These are phyloP conservation scores for Pterophyllum scalare DNA, from an alignment of 2,113 vertebrate species.

Conservation along the genomic window DNA sequence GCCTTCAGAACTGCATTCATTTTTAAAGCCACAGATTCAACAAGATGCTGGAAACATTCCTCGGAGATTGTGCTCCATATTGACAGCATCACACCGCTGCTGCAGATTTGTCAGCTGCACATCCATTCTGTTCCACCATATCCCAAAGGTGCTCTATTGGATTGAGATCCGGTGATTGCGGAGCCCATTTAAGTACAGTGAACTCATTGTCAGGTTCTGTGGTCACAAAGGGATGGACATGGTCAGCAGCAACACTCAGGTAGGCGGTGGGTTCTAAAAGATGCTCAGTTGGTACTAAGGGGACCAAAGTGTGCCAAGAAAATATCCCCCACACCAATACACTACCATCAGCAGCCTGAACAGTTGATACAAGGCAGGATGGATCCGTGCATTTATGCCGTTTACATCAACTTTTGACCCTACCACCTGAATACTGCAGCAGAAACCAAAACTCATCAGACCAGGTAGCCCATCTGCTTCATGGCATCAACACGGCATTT, in stretches of 20 bases:
- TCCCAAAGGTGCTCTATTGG: background rate
- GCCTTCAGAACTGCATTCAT: background rate
- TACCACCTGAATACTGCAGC: background rate
- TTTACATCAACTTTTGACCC: background rate
- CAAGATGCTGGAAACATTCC: background rate
- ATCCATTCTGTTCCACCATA: background rate
- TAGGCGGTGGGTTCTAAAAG: background rate
- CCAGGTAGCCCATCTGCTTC: background rate
- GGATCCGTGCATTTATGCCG: background rate
- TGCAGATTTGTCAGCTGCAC: background rate
- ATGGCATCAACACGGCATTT: background rate
- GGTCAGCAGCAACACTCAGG: background rate
- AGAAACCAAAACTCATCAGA: background rate
- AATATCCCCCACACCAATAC: background rate
- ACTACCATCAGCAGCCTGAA: background rate
- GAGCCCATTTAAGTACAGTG: background rate
- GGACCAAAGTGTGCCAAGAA: background rate
- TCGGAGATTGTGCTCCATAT: background rate
- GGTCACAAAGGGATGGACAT: background rate
- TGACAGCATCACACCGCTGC: background rate
- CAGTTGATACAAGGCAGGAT: background rate
- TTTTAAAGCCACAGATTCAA: background rate
- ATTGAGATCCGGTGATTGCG: background rate
- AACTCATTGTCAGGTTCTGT: background rate
- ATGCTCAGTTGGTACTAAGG: background rate